Evolutionary conservation across 2,888 invertebrate genomes (phyloP), one percentile per base, ranked within the genome.

Genomic region (Linyphia triangularis): DNA sequence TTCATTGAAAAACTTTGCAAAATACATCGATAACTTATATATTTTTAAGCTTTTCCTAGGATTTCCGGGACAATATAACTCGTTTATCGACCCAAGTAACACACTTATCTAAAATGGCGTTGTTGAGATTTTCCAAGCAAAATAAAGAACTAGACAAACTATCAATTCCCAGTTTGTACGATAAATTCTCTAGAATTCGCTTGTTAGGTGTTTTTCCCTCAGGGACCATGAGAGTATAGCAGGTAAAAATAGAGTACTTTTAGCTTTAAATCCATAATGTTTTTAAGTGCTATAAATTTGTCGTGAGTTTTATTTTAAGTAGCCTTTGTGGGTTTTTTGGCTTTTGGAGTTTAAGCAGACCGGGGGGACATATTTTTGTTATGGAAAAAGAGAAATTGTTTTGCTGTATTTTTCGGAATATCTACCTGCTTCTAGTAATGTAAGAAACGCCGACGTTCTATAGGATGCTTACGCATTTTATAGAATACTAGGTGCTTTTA

Each of bases 101-200:
- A 33, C 61, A 40, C 24, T 24, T 40, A 63, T 24, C 77, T 63
- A 26, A 37, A 61, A 37, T 37, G 63, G 63, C 26, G n/a, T 33
- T 40, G 61, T 33, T 19, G 59, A 16, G 77, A 77, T 77, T 77
- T 77, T 63, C 37, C 26, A 63, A 63, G 40, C 59, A 30, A 61
- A 77, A 77, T 77, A 63, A 77, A 63, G 57, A 75, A 59, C 72
- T 51, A 72, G 40, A 72, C 37, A 63, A 16, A 63, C 37, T 77
- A 61, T 77, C 77, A 40, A 75, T 75, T 75, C 59, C 75, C 59
- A 75, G 77, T 77, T 19, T 37, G 33, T 63, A 26, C 37, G 40
- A 61, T 77, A 77, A 77, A 77, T 77, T 24, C 61, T 63, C 6
- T 7, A 51, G n/a, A 72, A 24, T 72, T 43, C 28, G 16, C 43